These are phyloP conservation scores for Synodontis membranacea DNA, from an alignment of 2,113 vertebrate species.

Conservation along the genomic window DNA sequence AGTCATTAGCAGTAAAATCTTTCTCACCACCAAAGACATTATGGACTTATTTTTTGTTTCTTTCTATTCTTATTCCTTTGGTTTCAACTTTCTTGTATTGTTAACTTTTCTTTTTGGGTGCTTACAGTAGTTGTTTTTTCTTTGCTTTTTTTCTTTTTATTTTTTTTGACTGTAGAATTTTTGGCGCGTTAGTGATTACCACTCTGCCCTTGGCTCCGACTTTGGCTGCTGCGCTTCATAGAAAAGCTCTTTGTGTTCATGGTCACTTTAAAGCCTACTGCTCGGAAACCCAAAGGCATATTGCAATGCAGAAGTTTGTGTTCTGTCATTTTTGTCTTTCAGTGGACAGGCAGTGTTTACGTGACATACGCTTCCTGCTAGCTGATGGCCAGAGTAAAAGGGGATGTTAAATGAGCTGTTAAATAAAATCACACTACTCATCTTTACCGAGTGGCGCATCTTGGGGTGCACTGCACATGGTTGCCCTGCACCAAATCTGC, in stretches of 20 bases:
- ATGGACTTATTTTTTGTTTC: background rate
- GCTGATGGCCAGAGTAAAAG: conserved; percentile 43
- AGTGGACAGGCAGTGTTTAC: conserved; percentile 18
- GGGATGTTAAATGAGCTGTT: conserved; percentile 64
- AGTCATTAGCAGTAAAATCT: background rate
- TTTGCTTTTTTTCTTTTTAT: too few species aligned
- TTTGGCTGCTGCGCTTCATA: background rate
- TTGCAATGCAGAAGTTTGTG: background rate
- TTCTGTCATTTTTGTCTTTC: background rate
- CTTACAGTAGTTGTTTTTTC: background rate
- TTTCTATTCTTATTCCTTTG: background rate
- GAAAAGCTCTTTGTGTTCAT: conserved; percentile 6
- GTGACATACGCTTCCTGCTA: conserved; percentile 32
- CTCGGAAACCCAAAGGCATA: background rate
- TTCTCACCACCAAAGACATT: background rate
- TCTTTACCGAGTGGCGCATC: conserved; percentile 41
- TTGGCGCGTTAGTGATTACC: background rate
- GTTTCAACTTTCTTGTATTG: background rate
- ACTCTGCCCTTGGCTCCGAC: conserved; percentile 6
- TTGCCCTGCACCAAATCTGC: conserved; percentile 18
- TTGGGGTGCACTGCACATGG: conserved; percentile 23
- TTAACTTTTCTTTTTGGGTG: background rate
- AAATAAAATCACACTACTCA: conserved; percentile 54
- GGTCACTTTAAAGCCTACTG: background rate
- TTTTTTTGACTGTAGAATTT: background rate